Conservation (phyloP, 2,113 vertebrate genomes). For the Cryptotis parvus region DNA sequence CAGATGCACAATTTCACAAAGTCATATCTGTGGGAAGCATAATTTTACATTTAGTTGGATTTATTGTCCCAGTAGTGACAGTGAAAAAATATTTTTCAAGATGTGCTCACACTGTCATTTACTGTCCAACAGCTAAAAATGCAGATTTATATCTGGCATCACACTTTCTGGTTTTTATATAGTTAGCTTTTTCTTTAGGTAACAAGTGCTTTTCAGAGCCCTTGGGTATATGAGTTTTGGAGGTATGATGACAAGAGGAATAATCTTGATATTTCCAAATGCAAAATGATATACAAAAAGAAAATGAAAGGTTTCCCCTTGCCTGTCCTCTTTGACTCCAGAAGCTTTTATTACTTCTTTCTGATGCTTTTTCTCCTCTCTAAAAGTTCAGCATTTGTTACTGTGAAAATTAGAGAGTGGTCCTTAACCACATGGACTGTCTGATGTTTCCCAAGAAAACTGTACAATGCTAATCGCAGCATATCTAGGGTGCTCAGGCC, state of each 20-base stretch:
- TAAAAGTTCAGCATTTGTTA: slow-evolving; percentile 17
- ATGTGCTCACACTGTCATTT: neutral
- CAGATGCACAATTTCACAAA: slow-evolving; percentile 33
- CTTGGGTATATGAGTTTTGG: neutral
- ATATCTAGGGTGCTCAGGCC: neutral
- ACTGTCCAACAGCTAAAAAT: neutral
- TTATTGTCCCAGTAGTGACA: slow-evolving; percentile 9
- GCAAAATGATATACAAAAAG: neutral
- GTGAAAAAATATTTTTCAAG: slow-evolving; percentile 34
- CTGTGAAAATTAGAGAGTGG: neutral
- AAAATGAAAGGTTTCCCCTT: neutral
- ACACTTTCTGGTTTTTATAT: neutral
- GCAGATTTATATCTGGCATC: neutral
- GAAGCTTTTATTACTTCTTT: neutral
- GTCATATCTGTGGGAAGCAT: neutral
- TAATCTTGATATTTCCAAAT: slow-evolving; percentile 37
- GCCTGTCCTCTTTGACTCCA: neutral
- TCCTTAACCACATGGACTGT: neutral
- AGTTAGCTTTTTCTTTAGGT: slow-evolving; percentile 38
- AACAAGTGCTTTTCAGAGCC: slow-evolving; percentile 18
- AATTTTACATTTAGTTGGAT: slow-evolving; percentile 38
- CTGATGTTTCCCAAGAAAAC: neutral
- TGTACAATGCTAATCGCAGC: neutral
- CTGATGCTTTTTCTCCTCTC: neutral
- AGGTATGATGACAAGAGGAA: slow-evolving; percentile 10